Evolutionary conservation across 2,888 invertebrate genomes (phyloP), one percentile per base, ranked within the genome.

Genomic region (Coecobrya sp.): DNA sequence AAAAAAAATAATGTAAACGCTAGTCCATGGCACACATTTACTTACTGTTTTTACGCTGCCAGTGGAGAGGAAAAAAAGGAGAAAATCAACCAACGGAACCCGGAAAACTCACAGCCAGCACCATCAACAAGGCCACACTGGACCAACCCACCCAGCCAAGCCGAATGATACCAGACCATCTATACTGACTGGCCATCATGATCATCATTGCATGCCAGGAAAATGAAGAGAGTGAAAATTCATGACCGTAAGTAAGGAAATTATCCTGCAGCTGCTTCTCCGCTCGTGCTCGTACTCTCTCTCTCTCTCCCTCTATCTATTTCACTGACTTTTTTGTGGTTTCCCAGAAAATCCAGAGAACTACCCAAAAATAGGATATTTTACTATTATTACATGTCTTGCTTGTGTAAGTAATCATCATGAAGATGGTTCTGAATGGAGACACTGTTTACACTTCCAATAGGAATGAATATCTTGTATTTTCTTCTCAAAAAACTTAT

Each of bases 171-270:
- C 59, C 11, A 62, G 10, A 25, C 62, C 62, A 62, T 11, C 22
- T n/a, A n/a, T n/a, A 62, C 11, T 1, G 13, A 3, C 11, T 4
- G 10, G 49, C 11, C 11, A 49, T 10, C 5, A 10, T 13, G 1
- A 49, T 13, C 49, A 13, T 13, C 10, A 49, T 13, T 62, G 62
- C 62, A 4, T 62, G 62, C 27, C 7, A 62, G 27, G 62, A 25
- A 62, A 13, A 62, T 8, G 27, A 36, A 30, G 70, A 42, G 70
- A 36, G 70, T 27, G 68, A 27, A 22, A 68, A 68, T 30, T 42
- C 70, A 73, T 73, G 70, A 73, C 11, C 70, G 70, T 36, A 73
- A 73, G n/a, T 73, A 73, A 73, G 36, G n/a, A 73, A 73, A 73
- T 73, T 73, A 73, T 73, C 36, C 70, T 68, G 30, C 68, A 7